Evolutionary conservation across 2,797 vertebrate species (phyloP).

Genomic region (Chelmon rostratus): DNA sequence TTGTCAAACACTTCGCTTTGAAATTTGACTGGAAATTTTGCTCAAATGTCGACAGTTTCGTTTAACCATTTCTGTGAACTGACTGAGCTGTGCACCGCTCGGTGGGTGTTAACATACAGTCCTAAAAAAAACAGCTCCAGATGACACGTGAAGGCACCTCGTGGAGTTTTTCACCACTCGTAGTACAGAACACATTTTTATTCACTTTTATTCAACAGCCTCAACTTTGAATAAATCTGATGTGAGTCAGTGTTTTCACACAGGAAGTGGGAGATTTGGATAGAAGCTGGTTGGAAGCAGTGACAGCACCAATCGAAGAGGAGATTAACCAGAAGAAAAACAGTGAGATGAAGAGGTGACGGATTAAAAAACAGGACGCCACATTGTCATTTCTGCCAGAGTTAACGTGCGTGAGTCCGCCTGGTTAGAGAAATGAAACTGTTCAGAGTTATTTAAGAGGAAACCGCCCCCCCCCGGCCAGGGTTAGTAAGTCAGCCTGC

Average conservation of each 20-base stretch:
- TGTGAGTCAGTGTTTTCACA: not conserved
- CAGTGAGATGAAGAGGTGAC: not conserved
- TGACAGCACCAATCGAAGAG: not conserved
- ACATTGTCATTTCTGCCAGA: not conserved
- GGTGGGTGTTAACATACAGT: too few relatives aligned
- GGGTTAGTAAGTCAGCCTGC: constrained; percentile 38
- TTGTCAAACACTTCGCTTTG: too few relatives aligned
- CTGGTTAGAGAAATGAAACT: constrained; percentile 46
- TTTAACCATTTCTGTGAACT: too few relatives aligned
- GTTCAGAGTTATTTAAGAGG: constrained; percentile 21
- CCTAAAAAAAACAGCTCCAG: too few relatives aligned
- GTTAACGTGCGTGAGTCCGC: constrained; percentile 24
- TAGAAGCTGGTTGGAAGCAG: not conserved
- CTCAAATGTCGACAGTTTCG: too few relatives aligned
- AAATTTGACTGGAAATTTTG: too few relatives aligned
- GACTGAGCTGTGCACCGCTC: too few relatives aligned
- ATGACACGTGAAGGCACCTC: too few relatives aligned
- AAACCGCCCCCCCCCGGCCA: not conserved
- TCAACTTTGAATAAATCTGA: not conserved
- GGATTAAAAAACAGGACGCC: not conserved
- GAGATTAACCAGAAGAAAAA: constrained; percentile 15
- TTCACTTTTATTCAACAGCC: too few relatives aligned
- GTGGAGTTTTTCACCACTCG: too few relatives aligned
- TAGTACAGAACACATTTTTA: too few relatives aligned
- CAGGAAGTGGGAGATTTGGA: constrained; percentile 16